These are phyloP conservation scores for Ditylenchus weischeri DNA, from an alignment of 2,888 invertebrate genomes.

Conservation along the genomic window DNA sequence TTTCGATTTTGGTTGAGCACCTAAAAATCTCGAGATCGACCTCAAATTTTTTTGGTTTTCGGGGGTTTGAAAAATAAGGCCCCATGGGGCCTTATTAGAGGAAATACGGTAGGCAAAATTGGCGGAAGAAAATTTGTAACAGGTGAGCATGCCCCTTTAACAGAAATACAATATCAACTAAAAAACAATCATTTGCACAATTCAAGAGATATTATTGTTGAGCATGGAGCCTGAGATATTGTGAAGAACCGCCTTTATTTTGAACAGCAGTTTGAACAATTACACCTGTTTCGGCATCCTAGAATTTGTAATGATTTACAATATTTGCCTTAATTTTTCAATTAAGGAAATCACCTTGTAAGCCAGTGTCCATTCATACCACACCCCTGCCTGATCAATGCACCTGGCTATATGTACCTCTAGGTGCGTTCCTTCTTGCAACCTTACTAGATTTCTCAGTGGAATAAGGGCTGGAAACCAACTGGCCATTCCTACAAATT, in stretches of 20 bases:
- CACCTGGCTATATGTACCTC: conserved; percentile 43
- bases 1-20: too few relatives aligned
- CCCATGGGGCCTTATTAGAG: too few relatives aligned
- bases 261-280: conserved; percentile 35
- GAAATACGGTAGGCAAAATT: too few relatives aligned
- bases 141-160: conserved; percentile 80
- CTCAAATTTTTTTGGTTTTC: too few relatives aligned
- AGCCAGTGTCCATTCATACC: conserved; percentile 57
- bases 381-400: conserved; percentile 46
- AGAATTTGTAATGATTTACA: background rate
- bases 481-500: conserved; percentile 88
- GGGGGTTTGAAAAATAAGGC: too few relatives aligned
- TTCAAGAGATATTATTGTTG: conserved; percentile 60
- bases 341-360: conserved; percentile 26
- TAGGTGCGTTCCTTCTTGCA: conserved; percentile 39
- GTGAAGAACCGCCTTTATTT: conserved; percentile 31
- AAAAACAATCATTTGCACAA: conserved; percentile 69
- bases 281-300: background rate
- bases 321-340: background rate
- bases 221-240: conserved; percentile 22
- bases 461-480: conserved; percentile 98
- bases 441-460: conserved; percentile 42
- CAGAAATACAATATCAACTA: too few relatives aligned
- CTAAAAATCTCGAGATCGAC: too few relatives aligned
- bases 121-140: conserved; percentile 91